These are phyloP conservation scores for Agriopis aurantiaria DNA, from an alignment of 2,888 invertebrate species.

Conservation along the genomic window DNA sequence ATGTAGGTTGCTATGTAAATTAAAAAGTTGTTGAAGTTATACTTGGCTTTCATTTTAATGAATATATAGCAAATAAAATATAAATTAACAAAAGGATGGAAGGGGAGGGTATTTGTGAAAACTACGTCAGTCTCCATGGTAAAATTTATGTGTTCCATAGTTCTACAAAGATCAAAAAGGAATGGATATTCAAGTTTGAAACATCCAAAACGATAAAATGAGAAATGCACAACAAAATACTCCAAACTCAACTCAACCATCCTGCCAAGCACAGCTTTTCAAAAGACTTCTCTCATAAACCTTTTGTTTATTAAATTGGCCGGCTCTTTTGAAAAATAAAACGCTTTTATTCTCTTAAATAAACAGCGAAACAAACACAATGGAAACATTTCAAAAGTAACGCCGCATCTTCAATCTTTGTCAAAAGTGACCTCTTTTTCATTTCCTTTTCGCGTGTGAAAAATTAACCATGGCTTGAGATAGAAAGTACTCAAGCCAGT, in stretches of 20 bases:
- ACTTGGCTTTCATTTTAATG: no score
- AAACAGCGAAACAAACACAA: slow-evolving; percentile 40
- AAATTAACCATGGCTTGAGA: slow-evolving; percentile 38
- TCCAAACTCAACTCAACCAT: background rate
- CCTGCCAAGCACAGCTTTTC: slow-evolving; percentile 5
- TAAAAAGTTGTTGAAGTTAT: no score
- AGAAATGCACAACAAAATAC: background rate
- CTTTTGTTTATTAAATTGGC: slow-evolving; percentile 32
- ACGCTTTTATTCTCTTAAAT: slow-evolving; percentile 30
- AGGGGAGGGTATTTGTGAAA: no score
- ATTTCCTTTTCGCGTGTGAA: slow-evolving; percentile 41
- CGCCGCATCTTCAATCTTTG: slow-evolving; percentile 42
- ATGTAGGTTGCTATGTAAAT: background rate
- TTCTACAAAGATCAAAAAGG: no score
- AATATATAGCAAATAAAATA: no score
- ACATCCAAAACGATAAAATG: no score
- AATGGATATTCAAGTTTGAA: no score
- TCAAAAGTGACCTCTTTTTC: slow-evolving; percentile 43
- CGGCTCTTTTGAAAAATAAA: slow-evolving; percentile 25
- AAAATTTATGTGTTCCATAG: no score
- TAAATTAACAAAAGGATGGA: no score
- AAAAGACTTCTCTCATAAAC: slow-evolving; percentile 14
- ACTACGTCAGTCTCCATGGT: no score
- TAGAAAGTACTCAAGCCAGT: slow-evolving; percentile 1
- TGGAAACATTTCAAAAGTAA: slow-evolving; percentile 36